These are phyloP conservation scores for Actinemys pallida DNA, from an alignment of 2,113 vertebrate genomes.

Conservation along the genomic window DNA sequence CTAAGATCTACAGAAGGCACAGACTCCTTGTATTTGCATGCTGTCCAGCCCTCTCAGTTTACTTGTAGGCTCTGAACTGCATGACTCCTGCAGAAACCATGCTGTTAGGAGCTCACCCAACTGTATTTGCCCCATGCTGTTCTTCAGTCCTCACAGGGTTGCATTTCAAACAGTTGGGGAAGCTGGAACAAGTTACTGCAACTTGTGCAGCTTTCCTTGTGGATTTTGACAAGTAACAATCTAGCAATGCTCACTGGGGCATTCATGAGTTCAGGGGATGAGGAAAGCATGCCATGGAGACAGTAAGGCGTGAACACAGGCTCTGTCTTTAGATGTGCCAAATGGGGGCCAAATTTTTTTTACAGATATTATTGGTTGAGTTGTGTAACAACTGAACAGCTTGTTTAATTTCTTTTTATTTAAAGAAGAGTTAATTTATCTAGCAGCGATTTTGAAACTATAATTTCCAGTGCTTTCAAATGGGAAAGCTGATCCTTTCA, in stretches of 20 bases:
- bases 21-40: neutral
- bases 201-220: neutral
- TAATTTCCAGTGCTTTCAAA: neutral
- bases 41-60: neutral
- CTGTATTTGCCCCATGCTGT: neutral
- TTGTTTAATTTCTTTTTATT: neutral
- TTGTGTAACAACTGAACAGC: rapidly evolving
- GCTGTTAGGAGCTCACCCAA: neutral
- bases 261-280: rapidly evolving
- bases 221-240: neutral
- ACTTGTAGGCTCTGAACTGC: neutral
- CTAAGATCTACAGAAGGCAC: neutral
- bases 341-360: neutral
- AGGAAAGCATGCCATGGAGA: neutral
- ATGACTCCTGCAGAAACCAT: neutral
- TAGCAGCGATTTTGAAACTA: neutral
- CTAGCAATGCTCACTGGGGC: neutral
- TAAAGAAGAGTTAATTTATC: too few species aligned
- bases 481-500: too few species aligned
- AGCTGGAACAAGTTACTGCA: neutral
- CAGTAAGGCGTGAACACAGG: too few species aligned
- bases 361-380: neutral
- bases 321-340: neutral
- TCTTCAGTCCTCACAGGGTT: neutral
- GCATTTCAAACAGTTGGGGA: neutral